Base-by-base conservation (phyloP, 2,888 invertebrate genomes). In the Habrosyne pyritoides region DNA sequence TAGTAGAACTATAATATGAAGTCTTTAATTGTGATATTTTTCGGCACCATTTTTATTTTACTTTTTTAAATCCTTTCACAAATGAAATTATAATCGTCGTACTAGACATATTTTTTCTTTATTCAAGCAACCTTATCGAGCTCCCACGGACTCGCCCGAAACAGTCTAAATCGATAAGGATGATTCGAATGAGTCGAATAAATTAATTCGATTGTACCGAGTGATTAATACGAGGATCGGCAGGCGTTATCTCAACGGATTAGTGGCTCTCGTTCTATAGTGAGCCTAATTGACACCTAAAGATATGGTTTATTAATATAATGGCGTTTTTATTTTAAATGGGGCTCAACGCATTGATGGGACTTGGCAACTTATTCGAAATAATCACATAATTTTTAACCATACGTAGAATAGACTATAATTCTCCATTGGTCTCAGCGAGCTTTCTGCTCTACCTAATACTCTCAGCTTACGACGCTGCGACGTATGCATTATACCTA, bases 231-330 rank as follows among this genome's bases (percentile, higher is more conserved):
- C 76, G 79, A 76, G 82, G 77, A 76, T 80, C 69, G 64, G 69
- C 64, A 18, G n/a, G 70, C 70, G 77, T 88, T 91, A 91, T 91
- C 91, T 86, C 69, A 70, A 66, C 66, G 83, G 87, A 90, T 89
- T 89, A 89, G 83, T 81, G 83, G 83, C 79, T 74, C 77, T 73
- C 76, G 77, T 75, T 74, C 70, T 79, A 80, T 74, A 80, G 82
- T 79, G 83, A 82, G 82, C 81, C 86, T 90, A 91, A 91, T 91
- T 91, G 91, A 89, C 87, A 84, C 66, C 71, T 63, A 68, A 79
- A 84, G 90, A 91, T 91, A 91, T 79, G 81, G 83, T 85, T 86
- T 85, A 88, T 90, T 91, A 82, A 81, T 82, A 78, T 85, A 86
- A 89, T 87, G 81, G 86, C 69, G 65, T 81, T 88, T 87, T 87